Evolutionary conservation across 2,113 vertebrate species (phyloP), one percentile per base, ranked within the genome.

Genomic region (Narcine bancroftii): DNA sequence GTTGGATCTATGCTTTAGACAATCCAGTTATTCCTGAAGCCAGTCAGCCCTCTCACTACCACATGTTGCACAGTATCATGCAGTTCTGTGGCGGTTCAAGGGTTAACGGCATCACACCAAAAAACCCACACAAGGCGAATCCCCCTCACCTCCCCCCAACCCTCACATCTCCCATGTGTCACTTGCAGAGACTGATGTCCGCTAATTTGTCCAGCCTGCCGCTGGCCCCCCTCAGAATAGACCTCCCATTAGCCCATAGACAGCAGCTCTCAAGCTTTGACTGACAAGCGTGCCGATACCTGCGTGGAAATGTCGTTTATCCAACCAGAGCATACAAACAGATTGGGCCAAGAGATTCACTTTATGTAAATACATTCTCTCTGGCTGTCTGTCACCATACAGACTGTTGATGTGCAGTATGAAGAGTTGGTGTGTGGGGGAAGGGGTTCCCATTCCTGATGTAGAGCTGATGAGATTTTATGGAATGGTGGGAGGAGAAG

Each of bases 301-400:
- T 63, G 81, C 6, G 1, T 60, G 81, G 81, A 63, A 36, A 36
- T 60, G 33, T 33, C 50, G 50, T 85, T 85, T 87, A 87, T 87
- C 17, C 53, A 87, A n/a, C 53, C 21, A 19, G 53, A 36, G 21
- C 19, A 87, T 21, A 87, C 81, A 63, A 87, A 87, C 81, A 87
- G 81, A 53, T 83, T 83, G 79, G 47, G 47, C 79, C 79, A 83
- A n/a, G 79, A 83, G 47, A 60, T 63, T 36, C 53, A n/a, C 81
- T 60, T 36, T 21, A 42, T 39, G 33, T 87, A 36, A 87, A 87
- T 60, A 87, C 33, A 60, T 36, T 60, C 81, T 42, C 56, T 9
- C 81, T 60, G 81, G 53, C 33, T 21, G 33, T 87, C 53, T 87
- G 81, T 87, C 81, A 87, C n/a, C 81, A 60, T 53, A 63, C 33